phyloP scores from a whole-genome alignment of 2,113 vertebrate species.

The Pithys albifrons region DNA sequence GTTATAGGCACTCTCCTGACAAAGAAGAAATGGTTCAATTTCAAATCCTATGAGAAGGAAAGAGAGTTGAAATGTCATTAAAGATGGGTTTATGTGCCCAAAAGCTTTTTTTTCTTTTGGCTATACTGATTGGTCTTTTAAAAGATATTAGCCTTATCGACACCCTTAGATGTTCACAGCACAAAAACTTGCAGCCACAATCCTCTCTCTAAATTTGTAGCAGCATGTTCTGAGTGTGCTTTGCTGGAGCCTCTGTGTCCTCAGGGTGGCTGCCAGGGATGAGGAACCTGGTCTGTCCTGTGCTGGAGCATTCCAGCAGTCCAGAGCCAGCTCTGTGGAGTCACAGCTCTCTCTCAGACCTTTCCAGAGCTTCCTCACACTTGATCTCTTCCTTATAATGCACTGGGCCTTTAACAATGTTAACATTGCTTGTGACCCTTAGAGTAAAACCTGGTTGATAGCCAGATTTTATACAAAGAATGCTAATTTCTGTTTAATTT shows the following conservation, averaged over 20 bases:
- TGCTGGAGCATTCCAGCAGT: background rate
- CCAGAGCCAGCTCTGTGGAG: background rate
- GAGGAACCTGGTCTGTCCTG: background rate
- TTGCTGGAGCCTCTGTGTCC: background rate
- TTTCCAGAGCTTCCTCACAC: background rate
- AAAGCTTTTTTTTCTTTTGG: background rate
- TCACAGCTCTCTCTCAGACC: background rate
- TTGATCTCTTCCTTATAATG: background rate
- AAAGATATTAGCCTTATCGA: background rate
- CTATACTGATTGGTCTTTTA: background rate
- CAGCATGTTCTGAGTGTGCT: background rate
- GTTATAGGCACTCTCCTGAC: background rate
- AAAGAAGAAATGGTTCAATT: slow-evolving; percentile 13
- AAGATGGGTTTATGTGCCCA: background rate
- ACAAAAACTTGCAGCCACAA: background rate
- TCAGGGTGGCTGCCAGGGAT: background rate
- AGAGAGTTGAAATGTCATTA: background rate
- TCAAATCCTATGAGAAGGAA: background rate
- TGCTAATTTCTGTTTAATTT: slow-evolving; percentile 67
- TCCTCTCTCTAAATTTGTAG: background rate
- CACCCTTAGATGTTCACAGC: background rate
- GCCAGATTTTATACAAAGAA: slow-evolving; percentile 47
- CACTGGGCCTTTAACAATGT: background rate
- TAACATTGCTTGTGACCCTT: slow-evolving; percentile 8
- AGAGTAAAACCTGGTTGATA: slow-evolving; percentile 9